Percentiles rank a stretch among this genome's conserved stretches.
Evolutionary conservation across 2,113 vertebrate genomes (phyloP).

Genomic region (Delphinapterus leucas): DNA sequence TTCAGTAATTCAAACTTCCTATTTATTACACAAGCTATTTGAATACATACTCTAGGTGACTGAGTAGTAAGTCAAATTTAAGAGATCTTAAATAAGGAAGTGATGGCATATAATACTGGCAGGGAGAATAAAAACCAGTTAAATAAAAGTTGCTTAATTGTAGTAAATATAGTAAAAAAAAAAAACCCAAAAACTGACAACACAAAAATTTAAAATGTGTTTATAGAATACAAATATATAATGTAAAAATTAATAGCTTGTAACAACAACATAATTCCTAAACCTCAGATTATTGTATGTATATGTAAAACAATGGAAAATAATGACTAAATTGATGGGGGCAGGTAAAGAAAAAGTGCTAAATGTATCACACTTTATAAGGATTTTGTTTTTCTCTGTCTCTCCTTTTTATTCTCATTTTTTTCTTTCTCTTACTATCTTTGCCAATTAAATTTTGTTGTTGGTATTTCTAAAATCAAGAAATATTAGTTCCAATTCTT

Average conservation of each 20-base stretch:
- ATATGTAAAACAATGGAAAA: background rate
- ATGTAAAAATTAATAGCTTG: background rate
- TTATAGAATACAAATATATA: background rate
- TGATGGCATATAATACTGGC: background rate
- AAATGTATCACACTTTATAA: background rate
- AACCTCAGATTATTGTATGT: background rate
- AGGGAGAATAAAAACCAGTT: background rate
- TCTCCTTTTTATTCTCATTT: background rate
- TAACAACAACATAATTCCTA: background rate
- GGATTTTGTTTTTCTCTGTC: background rate
- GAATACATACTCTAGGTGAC: background rate
- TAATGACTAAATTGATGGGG: background rate
- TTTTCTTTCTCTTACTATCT: background rate
- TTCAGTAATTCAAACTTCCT: background rate
- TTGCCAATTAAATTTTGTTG: background rate
- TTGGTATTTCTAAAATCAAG: background rate
- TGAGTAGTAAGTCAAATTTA: background rate
- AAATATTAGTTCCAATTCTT: background rate
- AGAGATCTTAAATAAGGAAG: background rate
- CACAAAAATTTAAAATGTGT: background rate
- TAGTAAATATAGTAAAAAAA: background rate
- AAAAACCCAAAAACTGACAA: background rate
- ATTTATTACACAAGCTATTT: background rate
- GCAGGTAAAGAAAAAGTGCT: background rate
- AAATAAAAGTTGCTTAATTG: background rate